phyloP scores from a whole-genome alignment of 2,888 invertebrate species.

The Pachymerium ferrugineum region DNA sequence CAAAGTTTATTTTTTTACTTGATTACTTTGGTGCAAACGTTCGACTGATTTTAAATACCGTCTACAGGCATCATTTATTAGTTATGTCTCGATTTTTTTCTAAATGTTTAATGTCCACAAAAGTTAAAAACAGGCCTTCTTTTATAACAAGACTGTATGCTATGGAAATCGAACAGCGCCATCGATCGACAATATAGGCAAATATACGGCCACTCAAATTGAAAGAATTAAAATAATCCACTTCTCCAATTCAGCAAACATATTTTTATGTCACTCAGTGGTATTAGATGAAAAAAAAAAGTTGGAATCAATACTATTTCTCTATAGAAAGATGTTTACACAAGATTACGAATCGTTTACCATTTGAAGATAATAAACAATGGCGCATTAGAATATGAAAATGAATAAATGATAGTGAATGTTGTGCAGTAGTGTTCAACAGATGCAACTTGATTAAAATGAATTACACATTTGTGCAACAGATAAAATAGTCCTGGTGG shows the following conservation, averaged over 20 bases:
- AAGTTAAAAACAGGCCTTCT: too few species aligned
- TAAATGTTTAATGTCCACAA: too few species aligned
- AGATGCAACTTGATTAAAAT: slow-evolving; percentile 17
- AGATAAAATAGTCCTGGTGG: slow-evolving; percentile 22
- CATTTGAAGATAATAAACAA: neutral
- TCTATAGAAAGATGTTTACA: neutral
- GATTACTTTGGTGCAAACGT: neutral
- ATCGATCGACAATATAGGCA: neutral
- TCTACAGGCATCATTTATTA: too few species aligned
- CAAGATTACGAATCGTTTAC: slow-evolving; percentile 1
- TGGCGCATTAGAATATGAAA: neutral
- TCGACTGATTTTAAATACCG: too few species aligned
- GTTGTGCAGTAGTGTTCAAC: neutral
- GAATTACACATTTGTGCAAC: slow-evolving; percentile 22
- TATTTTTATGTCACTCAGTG: neutral
- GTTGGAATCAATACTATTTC: neutral
- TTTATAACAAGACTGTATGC: too few species aligned
- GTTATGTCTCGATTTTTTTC: too few species aligned
- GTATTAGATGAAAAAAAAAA: neutral
- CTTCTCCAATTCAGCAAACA: neutral
- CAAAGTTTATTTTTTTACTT: neutral
- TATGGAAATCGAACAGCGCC: slow-evolving; percentile 11
- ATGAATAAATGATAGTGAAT: slow-evolving; percentile 10
- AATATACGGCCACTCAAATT: neutral
- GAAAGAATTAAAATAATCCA: slow-evolving; percentile 8